These are phyloP conservation scores for Eupithecia subfuscata DNA, from an alignment of 2,888 invertebrate genomes.

Conservation along the genomic window DNA sequence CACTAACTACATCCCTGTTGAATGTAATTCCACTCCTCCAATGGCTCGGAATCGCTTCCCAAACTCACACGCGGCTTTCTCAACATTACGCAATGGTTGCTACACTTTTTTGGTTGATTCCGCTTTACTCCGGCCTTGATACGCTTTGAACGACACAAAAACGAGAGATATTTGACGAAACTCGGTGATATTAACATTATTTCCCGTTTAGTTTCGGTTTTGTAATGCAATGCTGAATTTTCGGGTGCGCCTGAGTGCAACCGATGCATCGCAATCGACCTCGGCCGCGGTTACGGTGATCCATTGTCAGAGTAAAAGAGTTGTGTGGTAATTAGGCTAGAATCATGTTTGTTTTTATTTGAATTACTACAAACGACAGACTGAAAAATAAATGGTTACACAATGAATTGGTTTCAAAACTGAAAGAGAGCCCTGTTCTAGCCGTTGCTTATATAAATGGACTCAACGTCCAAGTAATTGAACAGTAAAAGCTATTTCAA, in stretches of 20 bases:
- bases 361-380: neutral
- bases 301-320: conserved; percentile 36
- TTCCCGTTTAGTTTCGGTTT: conserved; percentile 67
- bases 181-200: conserved; percentile 56
- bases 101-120: conserved; percentile 67
- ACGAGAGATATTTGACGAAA: conserved; percentile 71
- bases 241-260: conserved; percentile 42
- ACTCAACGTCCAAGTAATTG: neutral
- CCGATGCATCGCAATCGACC: conserved; percentile 45
- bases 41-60: conserved; percentile 49
- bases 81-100: conserved; percentile 67
- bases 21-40: conserved; percentile 48
- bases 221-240: conserved; percentile 49
- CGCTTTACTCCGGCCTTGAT: conserved; percentile 70
- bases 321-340: conserved; percentile 13
- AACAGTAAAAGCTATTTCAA: neutral
- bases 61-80: conserved; percentile 69
- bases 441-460: neutral
- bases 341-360: conserved; percentile 4
- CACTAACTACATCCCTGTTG: conserved; percentile 21
- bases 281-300: conserved; percentile 38
- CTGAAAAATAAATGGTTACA: conserved; percentile 7
- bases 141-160: conserved; percentile 63
- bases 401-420: conserved; percentile 3
- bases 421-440: neutral